Evolutionary conservation across 2,888 invertebrate species (phyloP).

Genomic region (Anarsia innoxiella): DNA sequence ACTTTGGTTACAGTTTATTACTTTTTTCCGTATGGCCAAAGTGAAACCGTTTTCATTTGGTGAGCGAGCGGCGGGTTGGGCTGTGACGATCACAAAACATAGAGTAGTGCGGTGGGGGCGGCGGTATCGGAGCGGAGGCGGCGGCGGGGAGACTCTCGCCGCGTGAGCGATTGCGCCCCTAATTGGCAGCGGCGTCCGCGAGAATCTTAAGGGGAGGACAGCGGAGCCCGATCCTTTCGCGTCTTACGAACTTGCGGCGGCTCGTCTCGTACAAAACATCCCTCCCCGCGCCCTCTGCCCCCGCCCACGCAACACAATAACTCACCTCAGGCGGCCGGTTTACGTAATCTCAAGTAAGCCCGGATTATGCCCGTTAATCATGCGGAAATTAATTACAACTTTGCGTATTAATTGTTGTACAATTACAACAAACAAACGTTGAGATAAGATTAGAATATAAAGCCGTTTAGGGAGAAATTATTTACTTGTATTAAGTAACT

Average conservation of each 20-base stretch:
- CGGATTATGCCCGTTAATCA: constrained; percentile 74
- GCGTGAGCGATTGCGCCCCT: constrained; percentile 75
- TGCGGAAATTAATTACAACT: constrained; percentile 74
- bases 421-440: constrained; percentile 64
- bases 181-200: constrained; percentile 76
- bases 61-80: constrained; percentile 52
- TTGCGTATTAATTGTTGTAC: constrained; percentile 71
- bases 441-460: constrained; percentile 43
- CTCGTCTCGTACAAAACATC: constrained; percentile 21
- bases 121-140: constrained; percentile 29
- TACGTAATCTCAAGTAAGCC: constrained; percentile 72
- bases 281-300: constrained; percentile 44
- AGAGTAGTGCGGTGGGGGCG: constrained; percentile 47
- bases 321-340: constrained; percentile 59
- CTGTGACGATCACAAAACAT: constrained; percentile 56
- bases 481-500: no score
- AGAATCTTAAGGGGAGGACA: constrained; percentile 75
- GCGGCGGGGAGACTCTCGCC: constrained; percentile 46
- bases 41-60: constrained; percentile 70
- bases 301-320: constrained; percentile 60
- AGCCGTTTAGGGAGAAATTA: no score
- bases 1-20: constrained; percentile 49
- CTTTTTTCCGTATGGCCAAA: constrained; percentile 53
- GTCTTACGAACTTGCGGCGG: constrained; percentile 57
- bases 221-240: constrained; percentile 58